Conservation (phyloP, 2,888 invertebrate genomes). For the Saturnia japonica region DNA sequence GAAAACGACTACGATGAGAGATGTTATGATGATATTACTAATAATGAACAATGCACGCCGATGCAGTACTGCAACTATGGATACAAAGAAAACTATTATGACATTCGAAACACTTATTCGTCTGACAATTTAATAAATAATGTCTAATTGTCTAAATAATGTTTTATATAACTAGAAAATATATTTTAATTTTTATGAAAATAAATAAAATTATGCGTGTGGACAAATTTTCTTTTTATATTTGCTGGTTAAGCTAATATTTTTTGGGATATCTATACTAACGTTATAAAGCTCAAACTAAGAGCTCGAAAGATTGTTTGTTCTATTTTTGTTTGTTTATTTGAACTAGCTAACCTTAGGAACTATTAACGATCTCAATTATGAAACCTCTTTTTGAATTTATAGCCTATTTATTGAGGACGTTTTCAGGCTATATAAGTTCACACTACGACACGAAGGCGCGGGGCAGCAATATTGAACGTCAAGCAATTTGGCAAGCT, state of each 20-base stretch:
- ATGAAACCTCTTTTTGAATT: no score
- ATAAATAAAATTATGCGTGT: conserved; percentile 12
- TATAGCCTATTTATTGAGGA: no score
- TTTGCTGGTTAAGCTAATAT: background rate
- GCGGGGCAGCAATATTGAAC: no score
- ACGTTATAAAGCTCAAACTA: no score
- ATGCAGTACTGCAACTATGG: conserved; percentile 69
- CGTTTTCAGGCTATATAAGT: no score
- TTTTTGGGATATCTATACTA: no score
- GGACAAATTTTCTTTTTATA: background rate
- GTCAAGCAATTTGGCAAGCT: no score
- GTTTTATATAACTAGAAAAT: conserved; percentile 14
- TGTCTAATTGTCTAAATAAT: conserved; percentile 28
- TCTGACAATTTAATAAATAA: conserved; percentile 65
- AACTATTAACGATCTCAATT: no score
- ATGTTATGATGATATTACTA: conserved; percentile 56
- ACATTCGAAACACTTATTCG: conserved; percentile 60
- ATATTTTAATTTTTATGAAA: conserved; percentile 9
- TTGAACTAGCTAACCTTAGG: no score
- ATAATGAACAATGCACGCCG: conserved; percentile 51
- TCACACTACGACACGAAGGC: no score
- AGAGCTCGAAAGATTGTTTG: no score
- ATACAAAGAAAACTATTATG: conserved; percentile 71
- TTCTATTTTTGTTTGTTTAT: no score
- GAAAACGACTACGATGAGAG: conserved; percentile 72